Evolutionary conservation across 2,888 invertebrate genomes (phyloP).

Genomic region (Tenthredo scrophulariae): DNA sequence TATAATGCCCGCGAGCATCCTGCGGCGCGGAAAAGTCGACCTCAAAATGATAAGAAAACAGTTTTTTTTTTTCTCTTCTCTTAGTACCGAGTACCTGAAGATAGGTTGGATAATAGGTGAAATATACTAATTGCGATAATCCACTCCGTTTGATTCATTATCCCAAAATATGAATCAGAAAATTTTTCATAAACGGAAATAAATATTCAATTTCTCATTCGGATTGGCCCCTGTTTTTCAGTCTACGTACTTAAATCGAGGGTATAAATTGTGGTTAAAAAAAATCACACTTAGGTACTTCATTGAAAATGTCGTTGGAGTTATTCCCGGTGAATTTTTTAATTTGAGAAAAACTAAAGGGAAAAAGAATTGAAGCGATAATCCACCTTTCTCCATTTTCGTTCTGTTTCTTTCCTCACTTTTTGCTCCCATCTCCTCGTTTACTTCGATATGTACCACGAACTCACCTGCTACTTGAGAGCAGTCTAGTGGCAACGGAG

Average conservation of each 20-base stretch:
- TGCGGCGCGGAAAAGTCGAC: neutral
- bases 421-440: neutral
- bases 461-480: constrained; percentile 30
- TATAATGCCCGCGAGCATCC: neutral
- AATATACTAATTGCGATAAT: neutral
- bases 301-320: neutral
- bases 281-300: neutral
- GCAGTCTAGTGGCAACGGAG: constrained; percentile 37
- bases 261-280: neutral
- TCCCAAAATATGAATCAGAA: neutral
- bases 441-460: neutral
- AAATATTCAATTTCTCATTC: neutral
- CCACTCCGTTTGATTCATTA: neutral
- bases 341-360: neutral
- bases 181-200: neutral
- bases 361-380: neutral
- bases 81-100: neutral
- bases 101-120: neutral
- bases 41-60: neutral
- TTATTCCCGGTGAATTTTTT: neutral
- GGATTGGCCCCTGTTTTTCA: neutral
- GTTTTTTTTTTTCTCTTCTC: neutral
- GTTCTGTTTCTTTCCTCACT: neutral
- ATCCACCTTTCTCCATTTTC: neutral
- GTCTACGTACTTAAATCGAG: neutral